A percentile compares a stretch with the other conserved stretches of the same genome.
These are phyloP conservation scores for Carollia perspicillata DNA, from an alignment of 2,113 vertebrate genomes.

Conservation along the genomic window DNA sequence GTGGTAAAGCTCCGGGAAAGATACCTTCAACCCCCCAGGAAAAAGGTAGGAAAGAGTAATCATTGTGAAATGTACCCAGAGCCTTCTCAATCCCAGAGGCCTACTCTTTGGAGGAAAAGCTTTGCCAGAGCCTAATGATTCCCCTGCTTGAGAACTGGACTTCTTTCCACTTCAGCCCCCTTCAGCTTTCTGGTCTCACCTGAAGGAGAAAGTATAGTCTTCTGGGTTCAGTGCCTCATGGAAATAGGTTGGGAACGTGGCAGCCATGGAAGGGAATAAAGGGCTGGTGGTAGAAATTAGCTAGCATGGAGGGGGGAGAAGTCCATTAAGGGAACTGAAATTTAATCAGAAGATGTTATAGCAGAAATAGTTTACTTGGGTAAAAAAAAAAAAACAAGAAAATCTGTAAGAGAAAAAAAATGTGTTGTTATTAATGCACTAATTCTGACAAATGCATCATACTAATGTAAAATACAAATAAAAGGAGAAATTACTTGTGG, in stretches of 20 bases:
- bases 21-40: rapidly evolving
- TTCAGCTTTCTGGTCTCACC: not conserved
- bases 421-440: not conserved
- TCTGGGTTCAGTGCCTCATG: not conserved
- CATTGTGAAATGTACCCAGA: not conserved
- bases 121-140: not conserved
- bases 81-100: not conserved
- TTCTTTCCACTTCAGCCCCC: not conserved
- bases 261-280: not conserved
- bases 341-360: not conserved
- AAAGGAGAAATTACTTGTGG: not conserved
- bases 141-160: not conserved
- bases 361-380: not conserved
- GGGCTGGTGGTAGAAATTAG: not conserved
- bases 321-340: not conserved
- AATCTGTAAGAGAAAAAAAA: not conserved
- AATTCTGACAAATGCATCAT: not conserved
- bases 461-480: not conserved
- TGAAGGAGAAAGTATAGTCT: not conserved
- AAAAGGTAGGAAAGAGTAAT: not conserved
- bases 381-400: not conserved
- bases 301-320: no score
- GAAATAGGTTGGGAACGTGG: not conserved
- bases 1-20: not conserved
- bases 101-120: not conserved